Percentiles rank a stretch among this genome's conserved stretches.
phyloP scores from a whole-genome alignment of 2,888 invertebrate genomes.

The Athalia cordata region DNA sequence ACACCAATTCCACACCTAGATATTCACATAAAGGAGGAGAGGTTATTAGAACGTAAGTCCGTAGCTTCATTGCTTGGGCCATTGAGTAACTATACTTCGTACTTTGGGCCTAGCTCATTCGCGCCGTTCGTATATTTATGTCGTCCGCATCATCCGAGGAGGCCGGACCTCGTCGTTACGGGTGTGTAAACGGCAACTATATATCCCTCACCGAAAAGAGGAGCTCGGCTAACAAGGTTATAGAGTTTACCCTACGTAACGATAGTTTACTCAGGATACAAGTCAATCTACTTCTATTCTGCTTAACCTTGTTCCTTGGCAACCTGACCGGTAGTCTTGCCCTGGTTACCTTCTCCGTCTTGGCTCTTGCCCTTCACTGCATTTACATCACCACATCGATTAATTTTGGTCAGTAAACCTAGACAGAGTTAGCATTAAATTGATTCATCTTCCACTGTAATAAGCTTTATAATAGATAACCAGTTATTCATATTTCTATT shows the following conservation, averaged over 20 bases:
- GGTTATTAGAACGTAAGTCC: too few species aligned
- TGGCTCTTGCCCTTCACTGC: conserved; percentile 54
- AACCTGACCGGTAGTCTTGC: conserved; percentile 48
- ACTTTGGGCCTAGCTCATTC: too few species aligned
- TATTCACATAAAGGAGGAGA: too few species aligned
- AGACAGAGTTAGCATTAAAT: background rate
- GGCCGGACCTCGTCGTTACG: conserved; percentile 45
- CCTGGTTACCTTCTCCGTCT: conserved; percentile 45
- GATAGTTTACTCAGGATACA: conserved; percentile 50
- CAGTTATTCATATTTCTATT: background rate
- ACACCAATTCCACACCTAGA: too few species aligned
- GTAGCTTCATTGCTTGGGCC: too few species aligned
- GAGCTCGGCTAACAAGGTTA: conserved; percentile 48
- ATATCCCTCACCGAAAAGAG: conserved; percentile 50
- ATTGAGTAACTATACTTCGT: too few species aligned
- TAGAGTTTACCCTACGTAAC: conserved; percentile 58
- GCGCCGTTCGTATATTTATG: conserved; percentile 52
- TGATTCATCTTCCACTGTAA: background rate
- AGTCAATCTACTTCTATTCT: conserved; percentile 52
- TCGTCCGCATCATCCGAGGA: conserved; percentile 49
- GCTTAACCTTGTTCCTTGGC: conserved; percentile 53
- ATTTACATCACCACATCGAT: conserved; percentile 56
- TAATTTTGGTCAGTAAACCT: conserved; percentile 58
- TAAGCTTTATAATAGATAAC: background rate
- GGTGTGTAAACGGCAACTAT: conserved; percentile 54